These are phyloP conservation scores for Plodia interpunctella DNA, from an alignment of 1,140 invertebrate genomes.

Conservation along the genomic window DNA sequence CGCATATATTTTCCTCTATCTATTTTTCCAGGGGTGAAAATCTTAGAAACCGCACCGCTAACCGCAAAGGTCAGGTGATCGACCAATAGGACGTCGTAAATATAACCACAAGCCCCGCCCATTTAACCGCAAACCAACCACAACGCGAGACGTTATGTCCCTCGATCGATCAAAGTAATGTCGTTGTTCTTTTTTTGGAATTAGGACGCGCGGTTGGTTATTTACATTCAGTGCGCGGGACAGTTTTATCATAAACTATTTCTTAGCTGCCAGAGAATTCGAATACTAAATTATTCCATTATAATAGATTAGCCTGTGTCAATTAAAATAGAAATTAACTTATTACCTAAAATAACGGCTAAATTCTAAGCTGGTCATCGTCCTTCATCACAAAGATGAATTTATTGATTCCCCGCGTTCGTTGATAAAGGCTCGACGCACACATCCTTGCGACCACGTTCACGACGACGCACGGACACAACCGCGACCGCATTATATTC, in stretches of 20 bases:
- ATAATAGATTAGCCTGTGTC: background rate
- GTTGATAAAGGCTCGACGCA: conserved; percentile 60
- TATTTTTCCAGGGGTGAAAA: conserved; percentile 75
- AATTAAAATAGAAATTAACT: conserved; percentile 13
- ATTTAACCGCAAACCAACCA: conserved; percentile 73
- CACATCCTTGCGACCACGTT: conserved; percentile 34
- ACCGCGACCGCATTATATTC: conserved; percentile 71
- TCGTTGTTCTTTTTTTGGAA: conserved; percentile 53
- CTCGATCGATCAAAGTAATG: conserved; percentile 60
- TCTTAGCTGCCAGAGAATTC: background rate
- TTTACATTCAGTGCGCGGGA: conserved; percentile 15
- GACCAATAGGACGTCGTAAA: conserved; percentile 68
- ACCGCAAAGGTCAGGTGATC: conserved; percentile 74
- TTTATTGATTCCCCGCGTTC: conserved; percentile 67
- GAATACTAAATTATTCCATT: background rate
- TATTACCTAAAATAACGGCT: conserved; percentile 25
- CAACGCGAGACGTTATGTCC: conserved; percentile 68
- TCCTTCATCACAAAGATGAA: conserved; percentile 67
- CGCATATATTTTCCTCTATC: conserved; percentile 62
- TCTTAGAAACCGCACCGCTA: conserved; percentile 74
- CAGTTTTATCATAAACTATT: conserved; percentile 11
- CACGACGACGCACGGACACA: conserved; percentile 68
- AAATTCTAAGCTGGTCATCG: conserved; percentile 49
- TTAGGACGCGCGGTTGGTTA: conserved; percentile 22
- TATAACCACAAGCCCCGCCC: conserved; percentile 72